Conservation (phyloP, 2,797 vertebrate genomes). For the Cercopithecus petaurista region DNA sequence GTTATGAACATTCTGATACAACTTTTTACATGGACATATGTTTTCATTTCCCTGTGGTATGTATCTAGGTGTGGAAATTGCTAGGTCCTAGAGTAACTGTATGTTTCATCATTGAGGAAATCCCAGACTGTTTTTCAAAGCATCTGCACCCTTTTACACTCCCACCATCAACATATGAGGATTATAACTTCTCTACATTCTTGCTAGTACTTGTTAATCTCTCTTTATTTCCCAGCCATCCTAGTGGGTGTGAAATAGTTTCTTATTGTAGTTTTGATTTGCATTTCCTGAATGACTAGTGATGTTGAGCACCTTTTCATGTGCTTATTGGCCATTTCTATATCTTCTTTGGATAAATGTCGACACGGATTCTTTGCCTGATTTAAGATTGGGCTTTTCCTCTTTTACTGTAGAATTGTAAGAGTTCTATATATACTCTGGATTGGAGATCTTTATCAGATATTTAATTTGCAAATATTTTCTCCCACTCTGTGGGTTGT, state of each 20-base stretch:
- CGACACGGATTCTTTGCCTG: background rate
- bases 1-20: background rate
- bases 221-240: background rate
- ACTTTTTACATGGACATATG: background rate
- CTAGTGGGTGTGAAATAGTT: background rate
- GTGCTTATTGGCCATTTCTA: background rate
- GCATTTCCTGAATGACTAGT: background rate
- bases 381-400: background rate
- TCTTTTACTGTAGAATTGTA: background rate
- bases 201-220: background rate
- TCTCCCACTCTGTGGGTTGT: background rate
- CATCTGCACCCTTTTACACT: background rate
- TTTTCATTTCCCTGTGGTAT: constrained; percentile 2
- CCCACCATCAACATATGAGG: background rate
- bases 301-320: background rate
- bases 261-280: background rate
- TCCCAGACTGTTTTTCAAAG: background rate
- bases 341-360: background rate
- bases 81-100: background rate
- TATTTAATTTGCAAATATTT: constrained; percentile 18
- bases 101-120: background rate
- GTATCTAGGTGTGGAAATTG: background rate
- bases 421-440: background rate
- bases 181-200: background rate
- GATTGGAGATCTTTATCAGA: constrained; percentile 1